Base-by-base conservation (phyloP, 2,113 vertebrate genomes). In the Myotis brandtii region DNA sequence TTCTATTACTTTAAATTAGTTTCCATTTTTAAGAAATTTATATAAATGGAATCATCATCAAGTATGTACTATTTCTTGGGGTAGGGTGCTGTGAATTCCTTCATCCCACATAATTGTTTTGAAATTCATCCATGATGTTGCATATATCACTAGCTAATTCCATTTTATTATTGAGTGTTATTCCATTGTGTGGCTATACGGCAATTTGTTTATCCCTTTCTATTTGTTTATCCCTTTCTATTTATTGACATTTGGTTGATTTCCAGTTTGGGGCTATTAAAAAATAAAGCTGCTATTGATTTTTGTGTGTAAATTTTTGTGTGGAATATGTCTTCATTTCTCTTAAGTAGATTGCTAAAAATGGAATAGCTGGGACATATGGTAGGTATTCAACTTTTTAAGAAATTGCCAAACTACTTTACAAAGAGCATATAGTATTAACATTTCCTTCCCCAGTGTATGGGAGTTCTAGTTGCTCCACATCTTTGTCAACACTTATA, bases 331-430 rank as follows among this genome's bases (percentile, higher is more conserved):
- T 4, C 64, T 85, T 91, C 80, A 13, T 82, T 86, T 77, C 73
- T 81, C 75, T 77, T 34, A 64, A 95, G 82, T 83, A 73, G 72
- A 81, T 67, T 34, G n/a, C 76, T 75, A 76, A 54, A 73, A 50
- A 72, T 77, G 64, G 81, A 82, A 25, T 30, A 62, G 40, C 82
- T 73, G 82, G 56, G 76, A 48, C 16, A 12, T 50, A n/a, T 56
- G 89, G 94, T 86, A 86, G 79, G 59, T 72, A 83, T 76, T 92
- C 84, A 52, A 70, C 52, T 37, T 87, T 34, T 50, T 82, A 52
- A 86, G 76, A 82, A 91, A 76, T n/a, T 50, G 52, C 67, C 37
- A 40, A 32, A 40, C 43, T 62, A 9, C 73, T 73, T n/a, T 30
- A 16, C 73, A n/a, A 4, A 59, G 59, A 54, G 67, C 23, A n/a